phyloP scores from a whole-genome alignment of 2,888 invertebrate genomes.

The Acrobasis consociella region DNA sequence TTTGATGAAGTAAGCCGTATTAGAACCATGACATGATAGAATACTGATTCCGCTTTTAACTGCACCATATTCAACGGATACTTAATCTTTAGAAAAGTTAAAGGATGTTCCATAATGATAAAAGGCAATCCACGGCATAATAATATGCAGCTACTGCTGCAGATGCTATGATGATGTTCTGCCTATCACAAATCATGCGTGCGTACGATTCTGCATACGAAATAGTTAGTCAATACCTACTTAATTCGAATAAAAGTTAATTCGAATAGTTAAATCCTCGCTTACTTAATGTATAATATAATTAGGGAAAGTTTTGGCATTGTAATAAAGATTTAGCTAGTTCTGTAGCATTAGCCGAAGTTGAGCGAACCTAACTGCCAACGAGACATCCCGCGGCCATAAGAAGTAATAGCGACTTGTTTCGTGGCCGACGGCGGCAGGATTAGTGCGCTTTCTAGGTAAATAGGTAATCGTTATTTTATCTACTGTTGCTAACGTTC shows the following conservation, averaged over 20 bases:
- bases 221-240: not conserved
- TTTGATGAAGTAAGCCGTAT: too few species aligned
- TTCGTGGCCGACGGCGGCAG: not conserved
- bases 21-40: too few species aligned
- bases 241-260: not conserved
- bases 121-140: too few species aligned
- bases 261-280: not conserved
- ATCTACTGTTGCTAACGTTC: not conserved
- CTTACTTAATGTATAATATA: not conserved
- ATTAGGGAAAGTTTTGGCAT: not conserved
- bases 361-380: not conserved
- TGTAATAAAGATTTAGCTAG: slow-evolving; percentile 1
- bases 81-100: too few species aligned
- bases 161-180: too few species aligned
- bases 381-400: slow-evolving; percentile 11
- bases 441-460: not conserved
- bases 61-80: too few species aligned
- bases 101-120: too few species aligned
- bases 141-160: too few species aligned
- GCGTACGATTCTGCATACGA: too few species aligned
- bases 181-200: too few species aligned
- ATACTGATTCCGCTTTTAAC: too few species aligned
- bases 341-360: slow-evolving; percentile 3
- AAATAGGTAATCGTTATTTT: not conserved
- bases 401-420: slow-evolving; percentile 25